Evolutionary conservation across 2,797 vertebrate species (phyloP).

Genomic region (Takifugu ocellatus): DNA sequence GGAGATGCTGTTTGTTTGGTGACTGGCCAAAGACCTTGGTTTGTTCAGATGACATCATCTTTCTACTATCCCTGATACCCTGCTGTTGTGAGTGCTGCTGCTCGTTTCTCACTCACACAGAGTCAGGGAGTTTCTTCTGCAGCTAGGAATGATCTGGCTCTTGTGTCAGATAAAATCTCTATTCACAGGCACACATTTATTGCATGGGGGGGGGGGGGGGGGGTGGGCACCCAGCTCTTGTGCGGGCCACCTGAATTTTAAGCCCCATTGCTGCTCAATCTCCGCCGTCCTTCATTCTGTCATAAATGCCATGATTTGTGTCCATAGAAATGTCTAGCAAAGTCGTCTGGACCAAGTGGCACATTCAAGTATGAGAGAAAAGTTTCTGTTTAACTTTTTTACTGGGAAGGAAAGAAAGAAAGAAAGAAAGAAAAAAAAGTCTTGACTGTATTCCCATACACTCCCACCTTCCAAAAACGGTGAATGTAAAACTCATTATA

Average conservation of each 20-base stretch:
- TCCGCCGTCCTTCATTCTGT: constrained; percentile 28
- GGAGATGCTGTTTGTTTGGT: constrained; percentile 55
- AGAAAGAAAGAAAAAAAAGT: constrained; percentile 35
- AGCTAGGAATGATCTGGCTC: constrained; percentile 13
- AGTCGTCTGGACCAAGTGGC: constrained; percentile 49
- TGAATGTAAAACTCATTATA: constrained; percentile 75
- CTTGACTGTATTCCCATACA: constrained; percentile 56
- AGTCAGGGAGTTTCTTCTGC: constrained; percentile 55
- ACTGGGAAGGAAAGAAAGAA: constrained; percentile 50
- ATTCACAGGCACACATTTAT: constrained; percentile 13
- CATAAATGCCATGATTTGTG: constrained; percentile 37
- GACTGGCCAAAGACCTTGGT: constrained; percentile 67
- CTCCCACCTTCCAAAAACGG: constrained; percentile 61
- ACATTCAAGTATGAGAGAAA: constrained; percentile 50
- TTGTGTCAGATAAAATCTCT: constrained; percentile 27
- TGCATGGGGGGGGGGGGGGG: not conserved
- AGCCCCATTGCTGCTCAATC: constrained; percentile 25
- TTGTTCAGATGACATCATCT: constrained; percentile 78
- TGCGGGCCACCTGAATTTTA: constrained; percentile 19
- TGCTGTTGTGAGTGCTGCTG: constrained; percentile 61
- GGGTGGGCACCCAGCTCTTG: not conserved
- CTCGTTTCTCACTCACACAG: constrained; percentile 49
- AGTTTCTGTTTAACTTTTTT: constrained; percentile 62
- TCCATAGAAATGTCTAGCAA: constrained; percentile 34
- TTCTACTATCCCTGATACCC: constrained; percentile 73